A percentile compares a stretch with the other conserved stretches of the same genome.
Conservation (phyloP, 1,140 invertebrate species). For the Heliconius nattereri region DNA sequence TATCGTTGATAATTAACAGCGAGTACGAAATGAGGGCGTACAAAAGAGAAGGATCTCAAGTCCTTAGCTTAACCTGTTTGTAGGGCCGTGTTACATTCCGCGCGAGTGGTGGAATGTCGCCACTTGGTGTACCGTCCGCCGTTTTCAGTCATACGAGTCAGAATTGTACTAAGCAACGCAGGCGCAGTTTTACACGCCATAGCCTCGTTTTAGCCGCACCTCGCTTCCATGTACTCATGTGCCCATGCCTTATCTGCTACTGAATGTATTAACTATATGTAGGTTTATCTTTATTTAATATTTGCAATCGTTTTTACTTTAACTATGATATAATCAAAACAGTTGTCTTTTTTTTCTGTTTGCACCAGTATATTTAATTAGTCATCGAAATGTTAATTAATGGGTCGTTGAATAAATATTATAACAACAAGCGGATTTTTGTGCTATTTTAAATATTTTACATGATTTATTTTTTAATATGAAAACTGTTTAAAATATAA, state of each 20-base stretch:
- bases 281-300: neutral
- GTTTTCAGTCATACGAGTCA: slow-evolving; percentile 64
- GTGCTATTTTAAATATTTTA: neutral
- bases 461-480: neutral
- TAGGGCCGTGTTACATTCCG: slow-evolving; percentile 73
- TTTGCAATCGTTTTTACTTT: neutral
- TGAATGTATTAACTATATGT: slow-evolving; percentile 36
- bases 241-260: slow-evolving; percentile 61
- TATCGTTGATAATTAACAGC: slow-evolving; percentile 37
- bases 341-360: neutral
- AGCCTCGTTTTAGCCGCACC: slow-evolving; percentile 62
- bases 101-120: slow-evolving; percentile 74
- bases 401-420: neutral
- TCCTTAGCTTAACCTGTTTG: slow-evolving; percentile 71
- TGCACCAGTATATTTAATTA: neutral
- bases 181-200: slow-evolving; percentile 54
- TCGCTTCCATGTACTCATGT: slow-evolving; percentile 61
- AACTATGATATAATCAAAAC: neutral
- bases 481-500: too few species aligned
- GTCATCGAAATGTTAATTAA: neutral
- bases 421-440: neutral
- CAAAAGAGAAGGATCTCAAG: slow-evolving; percentile 61
- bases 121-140: slow-evolving; percentile 65
- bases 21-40: slow-evolving; percentile 57
- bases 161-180: slow-evolving; percentile 71